Percentiles rank a stretch among this genome's conserved stretches.
Conservation (phyloP, 2,113 vertebrate genomes). For the human region GRCh38 chr2:118817501-118818000, state of each 20-base stretch:
- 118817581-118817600: neutral
- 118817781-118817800: neutral
- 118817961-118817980: neutral
- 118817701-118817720: neutral
- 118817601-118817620: neutral
- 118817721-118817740: neutral
- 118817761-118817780: neutral
- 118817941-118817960: neutral
- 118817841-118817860: neutral
- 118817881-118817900: neutral
- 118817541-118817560: neutral
- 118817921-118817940: neutral
- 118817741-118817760: constrained; percentile 4
- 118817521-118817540: neutral
- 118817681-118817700: constrained; percentile 42
- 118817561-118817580: neutral
- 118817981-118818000: neutral
- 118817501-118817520: neutral
- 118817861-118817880: constrained; percentile 2
- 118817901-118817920: no score
- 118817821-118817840: neutral
- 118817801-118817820: neutral
- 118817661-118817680: neutral
- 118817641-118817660: neutral
- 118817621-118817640: neutral